Percentiles rank a stretch among this genome's conserved stretches.
Conservation (phyloP, 2,797 vertebrate species). For the Arrhamphus sclerolepis region DNA sequence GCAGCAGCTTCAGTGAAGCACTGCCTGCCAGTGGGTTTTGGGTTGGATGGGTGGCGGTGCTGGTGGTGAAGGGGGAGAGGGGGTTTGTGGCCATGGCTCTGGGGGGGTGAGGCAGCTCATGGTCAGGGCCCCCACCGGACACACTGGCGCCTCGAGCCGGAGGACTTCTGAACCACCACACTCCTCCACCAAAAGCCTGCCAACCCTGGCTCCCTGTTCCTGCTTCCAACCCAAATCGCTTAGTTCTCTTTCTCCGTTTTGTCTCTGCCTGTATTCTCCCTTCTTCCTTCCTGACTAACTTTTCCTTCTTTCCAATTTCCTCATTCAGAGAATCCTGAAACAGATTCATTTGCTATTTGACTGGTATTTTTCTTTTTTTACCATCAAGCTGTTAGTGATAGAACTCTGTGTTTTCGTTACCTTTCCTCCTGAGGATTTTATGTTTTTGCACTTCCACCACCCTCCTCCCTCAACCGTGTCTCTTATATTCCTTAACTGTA, state of each 20-base stretch:
- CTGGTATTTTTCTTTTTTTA: conserved; percentile 43
- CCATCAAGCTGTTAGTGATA: conserved; percentile 41
- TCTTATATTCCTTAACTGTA: conserved; percentile 65
- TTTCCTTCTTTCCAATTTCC: conserved; percentile 54
- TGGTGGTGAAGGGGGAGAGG: conserved; percentile 71
- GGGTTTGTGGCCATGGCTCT: conserved; percentile 82
- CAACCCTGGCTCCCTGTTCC: conserved; percentile 79
- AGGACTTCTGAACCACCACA: conserved; percentile 93
- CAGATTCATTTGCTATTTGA: conserved; percentile 66
- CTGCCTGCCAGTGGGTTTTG: conserved; percentile 84
- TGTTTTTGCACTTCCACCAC: conserved; percentile 54
- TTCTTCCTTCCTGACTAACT: conserved; percentile 47
- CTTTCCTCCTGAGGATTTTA: conserved; percentile 46
- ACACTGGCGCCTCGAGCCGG: conserved; percentile 90
- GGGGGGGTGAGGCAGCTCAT: conserved; percentile 84
- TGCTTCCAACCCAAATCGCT: conserved; percentile 79
- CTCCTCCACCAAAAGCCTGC: conserved; percentile 86
- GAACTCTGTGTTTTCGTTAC: conserved; percentile 54
- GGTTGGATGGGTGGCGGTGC: conserved; percentile 81
- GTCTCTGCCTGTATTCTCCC: conserved; percentile 41
- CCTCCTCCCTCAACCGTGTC: conserved; percentile 49
- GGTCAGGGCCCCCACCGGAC: conserved; percentile 88
- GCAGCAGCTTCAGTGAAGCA: conserved; percentile 77
- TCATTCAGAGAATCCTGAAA: conserved; percentile 52
- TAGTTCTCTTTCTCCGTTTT: conserved; percentile 65